Evolutionary conservation across 2,888 invertebrate genomes (phyloP), one percentile per base, ranked within the genome.

Genomic region (Drosophila mulleri): DNA sequence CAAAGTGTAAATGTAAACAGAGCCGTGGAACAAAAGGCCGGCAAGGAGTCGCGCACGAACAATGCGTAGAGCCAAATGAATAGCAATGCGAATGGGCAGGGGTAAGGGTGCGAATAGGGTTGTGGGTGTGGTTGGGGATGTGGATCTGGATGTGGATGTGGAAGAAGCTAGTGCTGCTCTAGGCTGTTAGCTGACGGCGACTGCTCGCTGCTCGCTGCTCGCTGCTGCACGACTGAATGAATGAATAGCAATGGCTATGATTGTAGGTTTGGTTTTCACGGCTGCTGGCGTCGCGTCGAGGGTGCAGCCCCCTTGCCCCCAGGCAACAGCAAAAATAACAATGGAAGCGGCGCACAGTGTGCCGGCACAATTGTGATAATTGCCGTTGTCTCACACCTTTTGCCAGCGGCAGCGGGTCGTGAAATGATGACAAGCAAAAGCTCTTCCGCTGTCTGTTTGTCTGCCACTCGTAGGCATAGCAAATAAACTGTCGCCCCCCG

Each of bases 1-100:
- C 82, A 68, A 85, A 87, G 88, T 89, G 88, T 89, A 89, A 86
- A 89, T 86, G 86, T 87, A 89, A 87, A 87, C 86, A 87, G 81
- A 79, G 86, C 72, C 57, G 67, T 52, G 57, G 75, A 89, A 89
- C 84, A 85, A 85, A 88, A 79, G 87, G 74, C 79, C 81, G 72
- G 69, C 83, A 79, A 83, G 87, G 82, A 85, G 87, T 73, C 78
- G 87, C 81, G 89, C 87, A 74, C 82, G 81, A 83, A 85, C 84
- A 85, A 85, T 85, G 84, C 84, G 89, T 85, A 75, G 64, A 45
- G 70, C 61, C 54, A 65, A 79, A 68, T 88, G 86, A 86, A 88
- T 83, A 80, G 64, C 59, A 52, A 35, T 42, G 74, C 42, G 63
- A 54, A 59, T 58, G 67, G 53, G 42, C 14, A 9, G 2, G 14